Evolutionary conservation across 2,113 vertebrate species (phyloP), one percentile per base, ranked within the genome.

Genomic region (Campylorhamphus procurvoides): DNA sequence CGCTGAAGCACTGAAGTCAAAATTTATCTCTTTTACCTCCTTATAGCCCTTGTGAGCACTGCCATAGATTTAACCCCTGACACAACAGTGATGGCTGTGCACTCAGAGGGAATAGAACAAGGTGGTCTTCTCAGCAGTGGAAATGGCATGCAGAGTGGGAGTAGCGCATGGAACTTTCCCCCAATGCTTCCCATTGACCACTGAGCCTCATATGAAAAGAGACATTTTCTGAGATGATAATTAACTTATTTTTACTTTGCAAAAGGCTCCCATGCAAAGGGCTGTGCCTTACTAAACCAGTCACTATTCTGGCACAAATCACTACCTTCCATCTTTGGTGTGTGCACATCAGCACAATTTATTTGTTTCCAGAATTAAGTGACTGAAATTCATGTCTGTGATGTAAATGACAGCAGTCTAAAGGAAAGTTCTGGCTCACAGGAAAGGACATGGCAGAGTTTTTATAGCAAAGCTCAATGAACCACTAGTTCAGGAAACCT

Each of bases 21-120:
- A 63, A 47, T 40, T 20, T 18, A 25, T 94, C 24, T 69, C 35
- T 86, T 75, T 68, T 62, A 9, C 28, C 15, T 67, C 35, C 64
- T n/a, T 78, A 68, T 42, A 33, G 39, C 1, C 19, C 22, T 47
- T 0, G 0, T 47, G 52, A 81, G 52, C 39, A 7, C n/a, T 84
- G 33, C 64, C 35, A 9, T 12, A 46, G 49, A 52, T 35, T 73
- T 83, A 56, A 63, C 40, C 56, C 78, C 14, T 66, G 12, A 18
- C 28, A 29, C 0, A 0, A 14, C 35, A 75, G 63, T 37, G 44
- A 82, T 49, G n/a, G 27, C 33, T n/a, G 12, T 15, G 31, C 23
- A 3, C 40, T 76, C 49, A 42, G 37, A 42, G 68, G 49, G 81
- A 91, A 2, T 24, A 31, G 64, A 66, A 7, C 25, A 62, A 82